Base-by-base conservation (phyloP, 2,797 vertebrate species). In the Mormyrops boulengeri region DNA sequence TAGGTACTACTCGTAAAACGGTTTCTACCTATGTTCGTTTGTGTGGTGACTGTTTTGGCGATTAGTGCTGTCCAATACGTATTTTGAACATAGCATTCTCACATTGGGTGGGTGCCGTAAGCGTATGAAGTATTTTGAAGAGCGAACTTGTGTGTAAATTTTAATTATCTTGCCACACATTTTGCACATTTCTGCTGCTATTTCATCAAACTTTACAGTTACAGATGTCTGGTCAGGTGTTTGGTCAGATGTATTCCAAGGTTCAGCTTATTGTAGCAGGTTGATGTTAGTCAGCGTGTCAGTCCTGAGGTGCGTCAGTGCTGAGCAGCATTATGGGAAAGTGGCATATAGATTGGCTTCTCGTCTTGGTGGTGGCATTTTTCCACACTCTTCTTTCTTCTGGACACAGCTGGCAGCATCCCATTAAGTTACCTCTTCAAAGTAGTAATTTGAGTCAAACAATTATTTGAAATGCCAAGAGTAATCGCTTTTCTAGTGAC, bases 381-480 rank as follows among this genome's bases (percentile, higher is more conserved):
- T 93, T 89, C 93, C 91, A 90, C 91, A 90, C 90, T 90, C 91
- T 92, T 92, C 92, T 93, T 93, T 94, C 91, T 94, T 94, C 92
- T 92, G 89, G 90, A 92, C 92, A 91, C 93, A 94, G 93, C 93
- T 93, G 92, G 93, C 89, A 93, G 92, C 91, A 91, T 92, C 85
- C 93, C 92, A 92, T 95, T 95, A 95, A 96, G 95, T 95, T 94
- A 94, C 94, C 94, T 94, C 93, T 94, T 91, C 93, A 92, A 93
- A 94, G 94, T 92, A 95, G 94, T 94, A 95, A 94, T 95, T 96
- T 95, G 95, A 94, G 94, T 95, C 92, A 93, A 95, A 95, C 94
- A 95, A 95, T 96, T 96, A 96, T 96, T 96, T 96, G 95, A 95
- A 96, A 96, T 94, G 95, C 95, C 94, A 91, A 90, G 92, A 95